These are phyloP conservation scores for Andrena bucephala DNA, from an alignment of 2,888 invertebrate genomes.

Conservation along the genomic window DNA sequence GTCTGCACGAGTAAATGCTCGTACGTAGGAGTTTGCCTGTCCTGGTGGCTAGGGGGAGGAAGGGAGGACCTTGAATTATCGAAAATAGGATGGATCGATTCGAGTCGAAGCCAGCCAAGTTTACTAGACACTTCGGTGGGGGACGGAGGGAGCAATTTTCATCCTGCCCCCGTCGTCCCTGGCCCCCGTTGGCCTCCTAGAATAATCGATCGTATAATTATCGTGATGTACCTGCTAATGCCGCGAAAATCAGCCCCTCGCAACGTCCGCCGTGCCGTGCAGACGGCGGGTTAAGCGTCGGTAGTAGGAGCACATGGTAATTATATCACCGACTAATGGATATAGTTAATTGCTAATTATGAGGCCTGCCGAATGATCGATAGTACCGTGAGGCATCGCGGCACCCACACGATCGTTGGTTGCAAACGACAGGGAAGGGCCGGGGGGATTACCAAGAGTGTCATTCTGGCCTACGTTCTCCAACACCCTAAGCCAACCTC, in stretches of 20 bases:
- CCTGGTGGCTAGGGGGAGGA: background rate
- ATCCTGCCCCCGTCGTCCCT: constrained; percentile 36
- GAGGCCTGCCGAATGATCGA: constrained; percentile 85
- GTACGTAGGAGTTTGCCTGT: background rate
- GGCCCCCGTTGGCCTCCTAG: constrained; percentile 64
- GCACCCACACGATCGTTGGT: constrained; percentile 68
- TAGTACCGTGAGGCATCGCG: constrained; percentile 81
- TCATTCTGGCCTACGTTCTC: constrained; percentile 76
- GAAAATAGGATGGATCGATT: constrained; percentile 74
- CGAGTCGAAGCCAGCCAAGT: constrained; percentile 71
- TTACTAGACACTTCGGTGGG: constrained; percentile 60
- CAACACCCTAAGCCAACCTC: constrained; percentile 55
- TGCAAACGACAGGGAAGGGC: constrained; percentile 67
- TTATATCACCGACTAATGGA: constrained; percentile 85
- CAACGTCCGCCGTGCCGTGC: constrained; percentile 72
- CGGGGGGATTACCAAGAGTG: constrained; percentile 79
- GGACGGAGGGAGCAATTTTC: constrained; percentile 70
- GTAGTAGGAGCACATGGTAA: constrained; percentile 83
- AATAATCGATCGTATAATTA: constrained; percentile 83
- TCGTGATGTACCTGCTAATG: constrained; percentile 81
- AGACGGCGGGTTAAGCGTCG: constrained; percentile 78
- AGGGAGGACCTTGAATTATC: constrained; percentile 71
- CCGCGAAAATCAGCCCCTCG: constrained; percentile 78
- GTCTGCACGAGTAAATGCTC: background rate
- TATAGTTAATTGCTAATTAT: constrained; percentile 85